These are phyloP conservation scores for Blastobasis adustella DNA, from an alignment of 2,888 invertebrate species.

Conservation along the genomic window DNA sequence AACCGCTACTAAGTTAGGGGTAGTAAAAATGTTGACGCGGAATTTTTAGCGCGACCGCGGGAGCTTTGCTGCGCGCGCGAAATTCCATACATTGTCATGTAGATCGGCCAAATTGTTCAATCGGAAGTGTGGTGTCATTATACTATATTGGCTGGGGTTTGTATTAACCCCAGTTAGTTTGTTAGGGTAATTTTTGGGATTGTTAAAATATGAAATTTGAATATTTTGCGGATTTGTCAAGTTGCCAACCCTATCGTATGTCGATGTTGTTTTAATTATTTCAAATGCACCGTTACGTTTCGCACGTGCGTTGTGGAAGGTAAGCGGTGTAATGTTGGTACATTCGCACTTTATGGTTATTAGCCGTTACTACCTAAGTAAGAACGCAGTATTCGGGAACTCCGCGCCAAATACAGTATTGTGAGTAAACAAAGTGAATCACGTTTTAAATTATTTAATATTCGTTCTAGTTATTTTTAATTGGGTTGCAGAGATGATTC, in stretches of 20 bases:
- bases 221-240: slow-evolving; percentile 9
- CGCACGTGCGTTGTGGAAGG: too few species aligned
- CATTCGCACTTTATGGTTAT: too few species aligned
- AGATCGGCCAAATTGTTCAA: slow-evolving; percentile 18
- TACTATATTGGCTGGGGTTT: slow-evolving; percentile 21
- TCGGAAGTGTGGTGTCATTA: slow-evolving; percentile 34
- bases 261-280: too few species aligned
- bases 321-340: too few species aligned
- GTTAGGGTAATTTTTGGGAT: slow-evolving; percentile 6
- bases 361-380: too few species aligned
- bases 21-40: slow-evolving; percentile 32
- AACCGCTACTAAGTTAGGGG: slow-evolving; percentile 26
- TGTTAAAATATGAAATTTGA: slow-evolving; percentile 4
- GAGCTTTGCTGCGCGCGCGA: slow-evolving; percentile 29
- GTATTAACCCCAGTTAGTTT: neutral
- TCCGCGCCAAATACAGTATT: too few species aligned
- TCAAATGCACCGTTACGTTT: too few species aligned
- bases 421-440: too few species aligned
- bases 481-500: too few species aligned
- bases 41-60: slow-evolving; percentile 32
- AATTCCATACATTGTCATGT: slow-evolving; percentile 27
- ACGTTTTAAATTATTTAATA: too few species aligned
- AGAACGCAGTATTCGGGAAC: too few species aligned
- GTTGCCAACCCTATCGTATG: neutral
- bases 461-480: too few species aligned